Evolutionary conservation across 2,797 vertebrate species (phyloP), one percentile per base, ranked within the genome.

Genomic region (Chrysolophus pictus): DNA sequence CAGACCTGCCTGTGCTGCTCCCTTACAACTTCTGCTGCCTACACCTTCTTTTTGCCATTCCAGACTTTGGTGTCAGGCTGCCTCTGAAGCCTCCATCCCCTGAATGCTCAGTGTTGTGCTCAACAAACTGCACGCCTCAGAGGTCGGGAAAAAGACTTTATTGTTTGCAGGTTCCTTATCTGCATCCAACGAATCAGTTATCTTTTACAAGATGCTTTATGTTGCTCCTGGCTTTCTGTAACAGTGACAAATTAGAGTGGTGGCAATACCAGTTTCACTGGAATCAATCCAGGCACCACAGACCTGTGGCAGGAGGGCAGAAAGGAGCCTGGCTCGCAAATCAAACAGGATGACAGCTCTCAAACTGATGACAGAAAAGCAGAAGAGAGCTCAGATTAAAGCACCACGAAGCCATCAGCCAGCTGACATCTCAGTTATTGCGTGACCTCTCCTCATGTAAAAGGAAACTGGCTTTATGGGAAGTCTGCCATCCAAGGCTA

Each of bases 111-210:
- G 51, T 4, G 11, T 84, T 56, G 7, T 4, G 29, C 78, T 81
- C 69, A 21, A 73, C 71, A 35, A 95, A 92, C 76, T 84, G 68
- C 81, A 93, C 3, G 5, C 70, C 73, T 93, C 63, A 83, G 55
- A 95, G 69, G 75, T 80, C 92, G 89, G 79, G 63, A 96, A 94
- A 75, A 89, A 94, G 93, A 88, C 68, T 77, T 93, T 39, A 95
- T 94, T 96, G 92, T 96, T 95, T 89, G 71, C 91, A 73, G 74
- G 92, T 89, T 91, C 88, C 86, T 88, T 87, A 95, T 88, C 90
- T 78, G 37, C 1, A 0, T 56, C 59, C 72, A 78, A 69, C 33
- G 53, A 42, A 68, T 55, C 77, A 26, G 63, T 49, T 71, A 37
- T 3, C 75, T 92, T 84, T 37, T 86, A 91, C 74, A 88, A 55